Base-by-base conservation (phyloP, 1,140 invertebrate genomes). In the Macrosteles quadrilineatus region DNA sequence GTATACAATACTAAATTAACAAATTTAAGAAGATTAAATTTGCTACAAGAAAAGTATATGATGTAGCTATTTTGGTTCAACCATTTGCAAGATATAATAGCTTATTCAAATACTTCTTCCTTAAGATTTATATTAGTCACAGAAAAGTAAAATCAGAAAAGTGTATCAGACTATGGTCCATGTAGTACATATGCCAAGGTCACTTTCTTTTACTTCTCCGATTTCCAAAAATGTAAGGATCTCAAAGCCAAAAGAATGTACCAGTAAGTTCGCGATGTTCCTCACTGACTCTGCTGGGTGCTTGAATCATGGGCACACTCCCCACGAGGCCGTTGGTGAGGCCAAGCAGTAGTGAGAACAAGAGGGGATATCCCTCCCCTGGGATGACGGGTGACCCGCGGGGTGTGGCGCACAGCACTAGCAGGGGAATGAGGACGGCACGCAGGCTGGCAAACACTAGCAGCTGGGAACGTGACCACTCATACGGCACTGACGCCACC, bases 231-330 rank as follows among this genome's bases (percentile, higher is more conserved):
- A n/a, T n/a, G n/a, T n/a, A n/a, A n/a, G n/a, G n/a, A n/a, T 36
- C 32, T 36, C 14, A 36, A 36, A 36, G 4, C 32, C 14, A 36
- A 36, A 36, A 36, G 14, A 6, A 4, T 14, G 75, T 76, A 89
- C 89, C 89, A 71, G 88, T 89, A 0, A 93, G 82, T 81, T 94
- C 91, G 64, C 89, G 85, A 69, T 90, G 84, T n/a, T 90, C 86
- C 67, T 90, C 89, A 0, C 88, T 83, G 1, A 96, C 93, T 78
- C 91, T 89, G 32, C 87, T 88, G 4, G 94, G 92, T 0, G 94
- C 94, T 70, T 93, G 85, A 63, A 96, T 94, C 92, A 96, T 96
- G 0, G 94, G 94, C 11, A 96, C 86, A 71, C 92, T 94, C 1
- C 95, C 94, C 67, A 96, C 87, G 19, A 96, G 83, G 0, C 94